phyloP scores from a whole-genome alignment of 2,113 vertebrate genomes.

The Callithrix jacchus region DNA sequence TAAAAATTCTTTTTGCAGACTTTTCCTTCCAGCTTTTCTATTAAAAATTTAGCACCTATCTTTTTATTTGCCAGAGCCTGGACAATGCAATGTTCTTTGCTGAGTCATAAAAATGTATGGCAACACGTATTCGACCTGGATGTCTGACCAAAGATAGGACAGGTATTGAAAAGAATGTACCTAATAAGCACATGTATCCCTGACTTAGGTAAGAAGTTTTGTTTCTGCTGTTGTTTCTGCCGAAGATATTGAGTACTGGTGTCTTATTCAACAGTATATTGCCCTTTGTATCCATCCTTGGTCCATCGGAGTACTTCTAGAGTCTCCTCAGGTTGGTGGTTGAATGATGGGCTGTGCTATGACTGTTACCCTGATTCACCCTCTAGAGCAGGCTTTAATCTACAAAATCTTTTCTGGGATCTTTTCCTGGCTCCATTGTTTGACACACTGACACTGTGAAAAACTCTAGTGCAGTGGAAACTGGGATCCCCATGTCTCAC shows the following conservation, averaged over 20 bases:
- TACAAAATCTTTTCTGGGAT: neutral
- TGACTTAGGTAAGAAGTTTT: neutral
- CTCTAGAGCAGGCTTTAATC: neutral
- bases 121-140: neutral
- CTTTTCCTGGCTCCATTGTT: neutral
- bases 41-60: neutral
- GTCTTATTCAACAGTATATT: neutral
- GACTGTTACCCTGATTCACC: neutral
- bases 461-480: neutral
- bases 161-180: neutral
- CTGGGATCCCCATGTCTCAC: neutral
- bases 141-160: neutral
- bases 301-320: rapidly evolving
- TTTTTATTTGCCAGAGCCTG: neutral
- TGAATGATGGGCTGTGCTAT: neutral
- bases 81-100: neutral
- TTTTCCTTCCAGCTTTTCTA: neutral
- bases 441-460: no score
- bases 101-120: neutral
- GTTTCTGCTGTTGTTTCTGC: neutral
- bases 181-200: neutral
- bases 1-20: neutral
- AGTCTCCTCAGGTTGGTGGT: neutral
- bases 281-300: neutral
- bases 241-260: neutral